Evolutionary conservation across 2,888 invertebrate genomes (phyloP).

Genomic region (Anoplius nigerrimus): DNA sequence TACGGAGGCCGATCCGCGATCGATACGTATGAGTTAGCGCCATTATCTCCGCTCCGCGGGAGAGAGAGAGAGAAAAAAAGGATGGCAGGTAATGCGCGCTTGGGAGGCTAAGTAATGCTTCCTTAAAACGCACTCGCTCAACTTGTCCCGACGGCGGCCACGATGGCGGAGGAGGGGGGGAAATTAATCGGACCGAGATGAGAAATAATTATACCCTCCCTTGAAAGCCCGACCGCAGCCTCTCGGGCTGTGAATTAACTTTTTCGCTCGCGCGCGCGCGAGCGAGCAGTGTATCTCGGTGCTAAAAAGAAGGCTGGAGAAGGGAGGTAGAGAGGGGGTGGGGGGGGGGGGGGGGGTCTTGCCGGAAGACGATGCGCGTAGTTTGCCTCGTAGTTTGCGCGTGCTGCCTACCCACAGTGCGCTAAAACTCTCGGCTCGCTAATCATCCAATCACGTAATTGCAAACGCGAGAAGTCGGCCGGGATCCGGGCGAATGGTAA

Average conservation of each 20-base stretch:
- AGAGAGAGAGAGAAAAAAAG: too few species aligned
- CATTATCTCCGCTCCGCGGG: too few species aligned
- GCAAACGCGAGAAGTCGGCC: slow-evolving; percentile 41
- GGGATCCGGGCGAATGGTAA: slow-evolving; percentile 55
- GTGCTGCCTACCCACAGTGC: background rate
- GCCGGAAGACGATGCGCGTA: slow-evolving; percentile 22
- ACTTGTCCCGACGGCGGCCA: background rate
- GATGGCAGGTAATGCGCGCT: too few species aligned
- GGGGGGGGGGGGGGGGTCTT: slow-evolving; percentile 27
- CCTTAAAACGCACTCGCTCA: too few species aligned
- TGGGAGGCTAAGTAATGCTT: too few species aligned
- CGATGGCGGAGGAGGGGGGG: too few species aligned
- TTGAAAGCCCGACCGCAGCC: background rate
- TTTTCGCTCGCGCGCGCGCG: too few species aligned
- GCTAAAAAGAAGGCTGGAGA: too few species aligned
- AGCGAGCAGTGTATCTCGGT: too few species aligned
- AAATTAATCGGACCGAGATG: background rate
- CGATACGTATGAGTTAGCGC: too few species aligned
- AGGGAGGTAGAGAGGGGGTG: too few species aligned
- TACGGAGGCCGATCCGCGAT: too few species aligned
- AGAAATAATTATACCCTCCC: slow-evolving; percentile 9
- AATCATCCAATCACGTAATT: slow-evolving; percentile 67
- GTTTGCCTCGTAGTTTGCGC: slow-evolving; percentile 5
- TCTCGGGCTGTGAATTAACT: background rate
- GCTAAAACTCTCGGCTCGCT: slow-evolving; percentile 37